Evolutionary conservation across 2,113 vertebrate genomes (phyloP).

Genomic region (Platysteira castanea): DNA sequence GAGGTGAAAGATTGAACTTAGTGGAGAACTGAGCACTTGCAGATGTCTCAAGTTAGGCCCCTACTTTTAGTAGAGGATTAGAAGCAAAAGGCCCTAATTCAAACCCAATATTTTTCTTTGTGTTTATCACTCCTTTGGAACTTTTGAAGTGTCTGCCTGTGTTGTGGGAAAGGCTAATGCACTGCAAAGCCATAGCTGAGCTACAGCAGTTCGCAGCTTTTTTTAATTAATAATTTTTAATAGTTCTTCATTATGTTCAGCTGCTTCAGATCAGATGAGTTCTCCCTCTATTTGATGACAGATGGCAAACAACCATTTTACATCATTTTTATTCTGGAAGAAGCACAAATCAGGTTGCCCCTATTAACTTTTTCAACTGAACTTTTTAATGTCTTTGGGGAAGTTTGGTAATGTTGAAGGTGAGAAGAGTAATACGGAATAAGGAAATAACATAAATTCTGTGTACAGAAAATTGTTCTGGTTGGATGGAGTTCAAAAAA

Average conservation of each 20-base stretch:
- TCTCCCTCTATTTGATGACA: not conserved
- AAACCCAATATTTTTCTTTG: not conserved
- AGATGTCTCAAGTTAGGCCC: not conserved
- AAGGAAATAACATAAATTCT: not conserved
- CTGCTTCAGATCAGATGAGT: not conserved
- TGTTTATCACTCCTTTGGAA: not conserved
- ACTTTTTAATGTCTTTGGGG: not conserved
- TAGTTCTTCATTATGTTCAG: not conserved
- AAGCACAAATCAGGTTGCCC: not conserved
- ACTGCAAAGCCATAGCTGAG: not conserved
- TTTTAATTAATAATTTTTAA: not conserved
- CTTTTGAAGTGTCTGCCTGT: not conserved
- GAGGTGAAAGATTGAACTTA: not conserved
- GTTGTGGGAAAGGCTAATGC: not conserved
- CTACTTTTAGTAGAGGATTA: not conserved
- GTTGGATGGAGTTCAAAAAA: not conserved
- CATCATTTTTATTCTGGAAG: not conserved
- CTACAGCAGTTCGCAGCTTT: not conserved
- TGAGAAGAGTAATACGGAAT: not conserved
- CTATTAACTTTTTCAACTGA: not conserved
- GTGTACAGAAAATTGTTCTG: not conserved
- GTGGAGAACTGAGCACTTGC: not conserved
- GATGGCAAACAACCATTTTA: not conserved
- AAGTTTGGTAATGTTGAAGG: not conserved
- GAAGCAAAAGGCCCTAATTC: not conserved